Base-by-base conservation (phyloP, 2,113 vertebrate genomes). In the Progne subis region DNA sequence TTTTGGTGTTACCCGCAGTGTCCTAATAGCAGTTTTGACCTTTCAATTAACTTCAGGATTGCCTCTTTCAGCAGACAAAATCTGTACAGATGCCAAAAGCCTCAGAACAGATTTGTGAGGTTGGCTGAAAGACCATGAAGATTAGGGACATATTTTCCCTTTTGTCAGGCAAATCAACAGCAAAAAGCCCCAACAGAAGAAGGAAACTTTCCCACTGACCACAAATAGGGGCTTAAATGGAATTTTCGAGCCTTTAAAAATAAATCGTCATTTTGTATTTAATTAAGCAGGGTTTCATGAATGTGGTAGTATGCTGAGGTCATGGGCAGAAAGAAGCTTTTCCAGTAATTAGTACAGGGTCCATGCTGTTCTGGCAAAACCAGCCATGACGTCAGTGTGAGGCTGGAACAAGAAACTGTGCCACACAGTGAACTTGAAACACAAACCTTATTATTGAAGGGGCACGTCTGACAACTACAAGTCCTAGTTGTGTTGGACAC, bases 291-390 rank as follows among this genome's bases (percentile, higher is more conserved):
- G 32, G 49, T 78, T 95, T 91, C 78, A 47, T 95, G 96, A 96
- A 96, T 86, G 64, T 92, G 71, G 80, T 84, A 80, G 84, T 85
- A 95, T 90, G 59, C 86, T 95, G 96, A 96, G 92, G 93, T 96
- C 94, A 96, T 94, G 92, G 86, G 86, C 90, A 92, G 86, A 93
- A 74, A 93, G 92, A 74, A 88, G 75, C 90, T 93, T 96, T 97
- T 97, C 94, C 95, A 96, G 95, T 96, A 95, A 97, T 97, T 96
- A 96, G 86, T 88, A 83, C 83, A 76, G 93, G 93, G 91, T 89
- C 95, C 80, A 18, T 86, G 90, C 94, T 95, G 91, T 96, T 96
- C 84, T 97, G 97, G 95, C 95, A 95, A 77, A 96, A 95, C 68
- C 85, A 90, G 31, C 57, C 52, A n/a, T 97, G 95, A 96, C 4